Conservation (phyloP, 2,113 vertebrate species). For the Aegithalos caudatus region DNA sequence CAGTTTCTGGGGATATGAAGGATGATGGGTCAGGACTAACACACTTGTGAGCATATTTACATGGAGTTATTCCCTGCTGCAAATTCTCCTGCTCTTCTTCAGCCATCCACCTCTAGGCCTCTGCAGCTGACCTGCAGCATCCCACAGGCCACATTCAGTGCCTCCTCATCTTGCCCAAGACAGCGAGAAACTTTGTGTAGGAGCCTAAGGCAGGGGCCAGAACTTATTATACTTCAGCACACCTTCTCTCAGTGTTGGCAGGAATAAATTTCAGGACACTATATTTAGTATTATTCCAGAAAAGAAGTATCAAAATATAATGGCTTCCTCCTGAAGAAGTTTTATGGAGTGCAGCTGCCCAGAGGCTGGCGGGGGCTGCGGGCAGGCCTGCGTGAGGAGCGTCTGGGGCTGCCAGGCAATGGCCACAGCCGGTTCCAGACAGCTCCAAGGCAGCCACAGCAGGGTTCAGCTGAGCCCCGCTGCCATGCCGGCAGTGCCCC, state of each 20-base stretch:
- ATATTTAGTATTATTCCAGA: not conserved
- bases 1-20: not conserved
- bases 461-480: not conserved
- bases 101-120: not conserved
- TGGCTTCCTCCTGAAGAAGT: not conserved
- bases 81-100: not conserved
- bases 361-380: fast-evolving
- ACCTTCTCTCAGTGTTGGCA: not conserved
- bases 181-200: not conserved
- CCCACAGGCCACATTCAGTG: not conserved
- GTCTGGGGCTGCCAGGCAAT: fast-evolving
- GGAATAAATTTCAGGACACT: not conserved
- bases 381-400: fast-evolving
- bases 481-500: fast-evolving
- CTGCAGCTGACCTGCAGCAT: not conserved
- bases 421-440: not conserved
- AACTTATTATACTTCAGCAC: not conserved
- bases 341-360: not conserved
- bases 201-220: not conserved
- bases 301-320: not conserved
- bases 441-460: not conserved
- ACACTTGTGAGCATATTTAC: not conserved
- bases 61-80: not conserved
- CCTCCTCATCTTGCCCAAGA: not conserved
- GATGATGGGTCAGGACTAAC: not conserved